Percentiles rank a stretch among this genome's conserved stretches.
Evolutionary conservation across 2,888 invertebrate species (phyloP).

Genomic region (Apeira syringaria): DNA sequence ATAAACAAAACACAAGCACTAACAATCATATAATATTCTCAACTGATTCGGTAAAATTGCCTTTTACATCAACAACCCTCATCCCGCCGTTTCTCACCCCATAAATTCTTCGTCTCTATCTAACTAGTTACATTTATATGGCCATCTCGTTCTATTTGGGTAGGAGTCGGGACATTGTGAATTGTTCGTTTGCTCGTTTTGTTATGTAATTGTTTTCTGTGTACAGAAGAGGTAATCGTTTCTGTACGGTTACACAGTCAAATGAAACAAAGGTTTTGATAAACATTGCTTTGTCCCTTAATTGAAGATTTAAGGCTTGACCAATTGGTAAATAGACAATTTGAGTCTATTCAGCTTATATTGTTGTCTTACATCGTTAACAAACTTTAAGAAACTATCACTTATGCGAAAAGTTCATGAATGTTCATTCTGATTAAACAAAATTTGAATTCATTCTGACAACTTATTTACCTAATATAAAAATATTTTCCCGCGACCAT

Average conservation of each 20-base stretch:
- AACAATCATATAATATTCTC: slow-evolving; percentile 39
- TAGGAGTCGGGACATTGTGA: slow-evolving; percentile 10
- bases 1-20: slow-evolving; percentile 25
- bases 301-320: no score
- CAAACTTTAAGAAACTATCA: no score
- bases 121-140: slow-evolving; percentile 14
- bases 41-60: slow-evolving; percentile 46
- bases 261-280: background rate
- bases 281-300: no score
- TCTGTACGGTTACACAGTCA: background rate
- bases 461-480: no score
- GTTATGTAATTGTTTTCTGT: slow-evolving; percentile 20
- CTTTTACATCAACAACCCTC: slow-evolving; percentile 45
- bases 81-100: slow-evolving; percentile 38
- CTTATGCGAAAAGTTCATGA: no score
- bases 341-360: no score
- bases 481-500: no score
- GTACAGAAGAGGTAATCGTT: slow-evolving; percentile 2
- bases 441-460: no score
- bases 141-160: slow-evolving; percentile 24
- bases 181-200: slow-evolving; percentile 17
- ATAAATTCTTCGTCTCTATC: slow-evolving; percentile 28
- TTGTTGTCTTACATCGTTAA: no score
- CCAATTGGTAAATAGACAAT: no score
- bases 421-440: no score